Percentiles rank a stretch among this genome's conserved stretches.
phyloP scores from a whole-genome alignment of 92 coral and sea anemone species.

The Porites evermanni region DNA sequence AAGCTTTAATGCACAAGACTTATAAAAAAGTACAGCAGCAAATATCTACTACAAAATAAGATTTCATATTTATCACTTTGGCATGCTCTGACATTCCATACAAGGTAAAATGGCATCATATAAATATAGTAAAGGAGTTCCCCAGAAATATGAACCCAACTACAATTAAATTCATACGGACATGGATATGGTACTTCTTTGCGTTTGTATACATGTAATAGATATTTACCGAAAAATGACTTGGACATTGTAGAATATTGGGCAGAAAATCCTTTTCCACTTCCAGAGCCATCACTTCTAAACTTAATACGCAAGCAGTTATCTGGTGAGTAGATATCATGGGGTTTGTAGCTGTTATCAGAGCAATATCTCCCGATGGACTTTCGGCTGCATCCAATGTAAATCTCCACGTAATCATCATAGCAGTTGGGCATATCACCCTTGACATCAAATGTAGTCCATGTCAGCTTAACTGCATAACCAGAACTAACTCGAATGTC shows the following conservation, averaged over 20 bases:
- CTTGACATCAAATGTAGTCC: slow-evolving; percentile 66
- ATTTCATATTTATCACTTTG: no score
- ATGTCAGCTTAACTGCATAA: slow-evolving; percentile 41
- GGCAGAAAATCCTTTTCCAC: slow-evolving; percentile 65
- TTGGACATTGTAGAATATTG: neutral
- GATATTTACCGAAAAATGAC: neutral
- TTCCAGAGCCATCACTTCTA: slow-evolving; percentile 56
- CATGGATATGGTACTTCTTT: no score
- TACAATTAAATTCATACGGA: no score
- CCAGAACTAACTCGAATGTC: slow-evolving; percentile 43
- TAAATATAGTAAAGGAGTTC: no score
- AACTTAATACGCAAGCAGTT: slow-evolving; percentile 66
- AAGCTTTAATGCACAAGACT: no score
- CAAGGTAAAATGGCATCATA: no score
- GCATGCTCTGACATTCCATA: no score
- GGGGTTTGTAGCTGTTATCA: slow-evolving; percentile 52
- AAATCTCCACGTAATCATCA: slow-evolving; percentile 74
- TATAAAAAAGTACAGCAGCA: no score
- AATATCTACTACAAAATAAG: no score
- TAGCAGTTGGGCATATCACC: slow-evolving; percentile 73
- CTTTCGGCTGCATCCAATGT: slow-evolving; percentile 62
- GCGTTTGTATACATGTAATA: neutral
- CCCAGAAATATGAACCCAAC: no score
- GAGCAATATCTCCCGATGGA: slow-evolving; percentile 79
- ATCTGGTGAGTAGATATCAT: slow-evolving; percentile 73